Evolutionary conservation across 1,140 invertebrate genomes (phyloP), one percentile per base, ranked within the genome.

Genomic region (Melanaphis sacchari): DNA sequence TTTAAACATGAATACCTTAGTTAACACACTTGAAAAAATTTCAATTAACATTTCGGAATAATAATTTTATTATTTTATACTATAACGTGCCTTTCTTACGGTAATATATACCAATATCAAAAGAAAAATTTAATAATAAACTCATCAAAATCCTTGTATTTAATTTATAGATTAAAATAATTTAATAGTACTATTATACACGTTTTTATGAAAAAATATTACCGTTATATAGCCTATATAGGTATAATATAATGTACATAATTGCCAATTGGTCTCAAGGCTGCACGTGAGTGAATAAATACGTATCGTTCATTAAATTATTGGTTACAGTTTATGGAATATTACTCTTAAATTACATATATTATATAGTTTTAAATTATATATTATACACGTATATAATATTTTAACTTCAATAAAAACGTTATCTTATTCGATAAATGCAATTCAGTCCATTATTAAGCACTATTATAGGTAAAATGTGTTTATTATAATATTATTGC

Each of bases 261-360:
- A 82, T 82, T 82, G 76, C 76, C 36, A 82, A 82, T 82, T 82
- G 76, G n/a, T 82, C 36, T 82, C 76, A 82, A 82, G 76, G 76
- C 22, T 82, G 21, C 22, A 36, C n/a, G 9, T 66, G 24, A 66
- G 66, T 11, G n/a, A 21, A 22, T 82, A n/a, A 82, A 38, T 36
- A 82, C 36, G 36, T 82, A 82, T 82, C 36, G 36, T 82, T 82
- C 76, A 82, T 85, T 85, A 85, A 85, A 41, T 85, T 85, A 85
- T 85, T 85, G 82, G 82, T 41, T 84, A 22, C 8, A 41, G 40
- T 85, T 43, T 85, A 41, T 40, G 24, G 84, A 43, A 15, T 76
- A 76, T n/a, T 76, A 76, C 43, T 85, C 84, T 43, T 85, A 26
- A 85, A 85, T 85, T 85, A 43, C 40, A 85, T 31, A 85, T 31